Percentiles rank a stretch among this genome's conserved stretches.
These are phyloP conservation scores for Eulemur mongoz DNA, from an alignment of 2,797 vertebrate species.

Conservation along the genomic window DNA sequence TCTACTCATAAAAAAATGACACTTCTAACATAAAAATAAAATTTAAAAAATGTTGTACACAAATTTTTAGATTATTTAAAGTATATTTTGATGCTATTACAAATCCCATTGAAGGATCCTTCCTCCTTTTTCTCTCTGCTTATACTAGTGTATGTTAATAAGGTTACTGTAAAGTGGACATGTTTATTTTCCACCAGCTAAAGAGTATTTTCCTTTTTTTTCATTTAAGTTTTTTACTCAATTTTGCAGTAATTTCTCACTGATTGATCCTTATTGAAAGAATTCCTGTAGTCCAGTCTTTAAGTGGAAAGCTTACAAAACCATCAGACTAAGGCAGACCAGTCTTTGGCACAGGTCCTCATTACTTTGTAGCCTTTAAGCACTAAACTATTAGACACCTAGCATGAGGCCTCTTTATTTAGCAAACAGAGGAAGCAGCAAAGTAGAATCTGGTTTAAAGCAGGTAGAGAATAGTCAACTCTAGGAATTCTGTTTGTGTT, in stretches of 20 bases:
- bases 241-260: background rate
- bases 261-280: background rate
- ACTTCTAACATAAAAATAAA: background rate
- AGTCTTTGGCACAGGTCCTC: background rate
- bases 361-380: background rate
- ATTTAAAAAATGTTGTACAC: background rate
- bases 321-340: background rate
- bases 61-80: background rate
- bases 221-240: background rate
- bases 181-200: background rate
- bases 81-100: background rate
- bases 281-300: background rate
- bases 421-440: background rate
- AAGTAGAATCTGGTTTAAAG: accelerated
- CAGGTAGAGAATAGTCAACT: background rate
- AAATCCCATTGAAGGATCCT: background rate
- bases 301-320: background rate
- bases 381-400: background rate
- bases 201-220: background rate
- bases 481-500: background rate
- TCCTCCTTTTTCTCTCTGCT: background rate
- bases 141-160: background rate
- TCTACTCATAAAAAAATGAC: background rate
- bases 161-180: background rate
- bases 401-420: background rate